Evolutionary conservation across 2,797 vertebrate species (phyloP), one percentile per base, ranked within the genome.

Genomic region (Lerista edwardsae): DNA sequence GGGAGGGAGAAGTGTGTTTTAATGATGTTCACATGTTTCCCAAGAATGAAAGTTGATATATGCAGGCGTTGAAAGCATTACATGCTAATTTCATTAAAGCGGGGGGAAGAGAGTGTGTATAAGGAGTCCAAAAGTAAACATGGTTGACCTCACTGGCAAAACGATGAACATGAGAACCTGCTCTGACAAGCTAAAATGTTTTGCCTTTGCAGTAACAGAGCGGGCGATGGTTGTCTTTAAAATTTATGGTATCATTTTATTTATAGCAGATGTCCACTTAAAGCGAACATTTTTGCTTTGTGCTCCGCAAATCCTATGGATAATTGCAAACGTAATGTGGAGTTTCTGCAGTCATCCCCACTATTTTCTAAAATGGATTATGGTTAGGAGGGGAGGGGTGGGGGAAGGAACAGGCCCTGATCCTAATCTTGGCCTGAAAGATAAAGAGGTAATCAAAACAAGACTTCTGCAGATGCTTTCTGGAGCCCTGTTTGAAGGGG

Each of bases 371-470:
- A 91, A 94, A 92, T 71, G 75, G 76, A 88, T 94, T 92, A 82
- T 88, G 82, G 94, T 90, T 81, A 79, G 91, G 85, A 88, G 78
- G 44, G 11, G 84, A 14, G 68, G 76, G 41, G 9, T 4, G 41
- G 47, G 75, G 55, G 57, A 68, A 82, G 65, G 87, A 91, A 90
- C 78, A 86, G 1, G 3, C 47, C n/a, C 88, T 92, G 94, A 95
- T 96, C 92, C 21, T 76, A 91, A 96, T 95, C 94, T 95, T 82
- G 94, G 87, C 59, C 86, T 92, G 62, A 89, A 93, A 95, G 93
- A 95, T 91, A 93, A 94, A 92, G 91, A 83, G 91, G 90, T 94
- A 96, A 95, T 94, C 90, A 93, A 95, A 96, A 92, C 94, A 96
- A 94, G 93, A 84, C 88, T 94, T 91, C 93, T 86, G 84, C 89